Evolutionary conservation across 1,140 invertebrate genomes (phyloP).

Genomic region (Acromyrmex echinatior): DNA sequence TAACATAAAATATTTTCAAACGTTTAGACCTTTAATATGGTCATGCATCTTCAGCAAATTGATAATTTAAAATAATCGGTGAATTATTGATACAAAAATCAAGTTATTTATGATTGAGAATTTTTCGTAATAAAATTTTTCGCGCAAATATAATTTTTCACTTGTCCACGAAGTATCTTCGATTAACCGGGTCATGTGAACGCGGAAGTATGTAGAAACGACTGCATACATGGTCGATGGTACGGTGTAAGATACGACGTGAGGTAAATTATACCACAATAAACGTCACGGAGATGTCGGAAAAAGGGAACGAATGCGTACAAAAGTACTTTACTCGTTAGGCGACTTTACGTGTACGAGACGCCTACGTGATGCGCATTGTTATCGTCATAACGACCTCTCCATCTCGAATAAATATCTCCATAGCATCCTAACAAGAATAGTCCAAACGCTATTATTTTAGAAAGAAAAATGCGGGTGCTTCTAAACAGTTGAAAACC

Average conservation of each 20-base stretch:
- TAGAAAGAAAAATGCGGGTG: neutral
- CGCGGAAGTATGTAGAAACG: constrained; percentile 20
- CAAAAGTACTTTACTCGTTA: constrained; percentile 56
- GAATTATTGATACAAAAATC: too few relatives aligned
- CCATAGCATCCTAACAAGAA: constrained; percentile 15
- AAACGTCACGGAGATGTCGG: constrained; percentile 34
- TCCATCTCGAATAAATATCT: constrained; percentile 22
- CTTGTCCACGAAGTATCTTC: neutral
- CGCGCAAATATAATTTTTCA: neutral
- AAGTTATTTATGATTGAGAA: neutral
- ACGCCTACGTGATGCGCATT: constrained; percentile 50
- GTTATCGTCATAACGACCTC: constrained; percentile 1
- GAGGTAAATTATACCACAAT: constrained; percentile 50
- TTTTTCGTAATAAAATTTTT: neutral
- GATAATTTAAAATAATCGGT: neutral
- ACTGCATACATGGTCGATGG: neutral
- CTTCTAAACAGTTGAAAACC: neutral
- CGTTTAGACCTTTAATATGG: too few relatives aligned
- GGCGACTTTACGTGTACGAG: constrained; percentile 38
- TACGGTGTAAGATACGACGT: neutral
- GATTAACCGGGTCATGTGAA: constrained; percentile 22
- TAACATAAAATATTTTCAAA: too few relatives aligned
- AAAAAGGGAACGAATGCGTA: constrained; percentile 15
- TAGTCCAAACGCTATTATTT: neutral
- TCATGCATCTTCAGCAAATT: too few relatives aligned